Conservation (phyloP, 53 echinoderm and acorn worm genomes). For the Apostichopus leukothele region DNA sequence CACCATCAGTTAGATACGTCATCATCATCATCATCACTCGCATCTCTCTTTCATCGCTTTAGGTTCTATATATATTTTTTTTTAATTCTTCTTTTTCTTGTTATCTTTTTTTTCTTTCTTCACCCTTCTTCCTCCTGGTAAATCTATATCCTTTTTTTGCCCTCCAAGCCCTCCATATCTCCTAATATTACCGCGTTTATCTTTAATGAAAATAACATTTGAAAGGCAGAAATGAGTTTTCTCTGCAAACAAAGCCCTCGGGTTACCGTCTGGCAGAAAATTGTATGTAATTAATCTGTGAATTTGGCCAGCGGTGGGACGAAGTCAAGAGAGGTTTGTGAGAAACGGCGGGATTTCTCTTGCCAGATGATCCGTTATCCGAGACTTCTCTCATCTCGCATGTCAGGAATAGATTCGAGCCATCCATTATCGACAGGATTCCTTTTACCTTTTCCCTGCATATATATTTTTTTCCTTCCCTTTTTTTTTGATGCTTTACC, state of each 20-base stretch:
- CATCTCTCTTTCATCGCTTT: background rate
- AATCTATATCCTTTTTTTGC: constrained; percentile 44
- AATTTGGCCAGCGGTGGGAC: constrained; percentile 45
- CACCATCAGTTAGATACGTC: background rate
- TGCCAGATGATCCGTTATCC: constrained; percentile 48
- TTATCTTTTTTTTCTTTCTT: background rate
- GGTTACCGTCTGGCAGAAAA: constrained; percentile 51
- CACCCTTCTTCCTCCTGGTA: background rate
- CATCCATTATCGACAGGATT: constrained; percentile 47
- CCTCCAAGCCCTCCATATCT: constrained; percentile 52
- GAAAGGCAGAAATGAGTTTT: constrained; percentile 51
- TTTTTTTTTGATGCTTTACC: background rate
- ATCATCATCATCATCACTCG: background rate
- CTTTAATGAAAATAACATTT: constrained; percentile 52
- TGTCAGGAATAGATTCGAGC: constrained; percentile 45
- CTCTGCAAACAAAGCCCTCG: constrained; percentile 52
- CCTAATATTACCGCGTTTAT: constrained; percentile 53
- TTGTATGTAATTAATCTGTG: constrained; percentile 43
- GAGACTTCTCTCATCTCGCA: constrained; percentile 39
- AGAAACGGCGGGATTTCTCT: constrained; percentile 44
- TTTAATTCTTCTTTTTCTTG: background rate
- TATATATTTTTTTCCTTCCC: background rate
- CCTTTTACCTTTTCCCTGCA: constrained; percentile 8
- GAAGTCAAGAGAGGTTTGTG: constrained; percentile 41
- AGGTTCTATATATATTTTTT: background rate